Percentiles rank a stretch among this genome's conserved stretches.
phyloP scores from a whole-genome alignment of 2,888 invertebrate species.

The Aphodius sticticus region DNA sequence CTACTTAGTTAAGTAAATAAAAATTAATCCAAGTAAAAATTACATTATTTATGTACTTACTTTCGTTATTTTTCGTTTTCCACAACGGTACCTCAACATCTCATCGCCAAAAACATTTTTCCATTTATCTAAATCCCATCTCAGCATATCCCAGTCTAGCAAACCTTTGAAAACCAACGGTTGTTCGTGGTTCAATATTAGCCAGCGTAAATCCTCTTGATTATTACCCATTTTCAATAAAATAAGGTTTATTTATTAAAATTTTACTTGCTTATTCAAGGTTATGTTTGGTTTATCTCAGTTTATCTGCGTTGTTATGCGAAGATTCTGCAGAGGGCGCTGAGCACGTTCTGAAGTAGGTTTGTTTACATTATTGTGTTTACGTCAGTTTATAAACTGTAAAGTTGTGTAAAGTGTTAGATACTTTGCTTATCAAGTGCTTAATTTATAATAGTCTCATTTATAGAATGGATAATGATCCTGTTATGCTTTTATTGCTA shows the following conservation, averaged over 20 bases:
- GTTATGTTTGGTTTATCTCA: neutral
- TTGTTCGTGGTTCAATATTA: constrained; percentile 45
- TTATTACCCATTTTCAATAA: neutral
- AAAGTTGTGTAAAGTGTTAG: no score
- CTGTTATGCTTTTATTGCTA: no score
- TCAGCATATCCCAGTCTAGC: constrained; percentile 66
- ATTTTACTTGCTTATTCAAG: neutral
- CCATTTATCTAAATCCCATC: constrained; percentile 71
- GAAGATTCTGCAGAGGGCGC: no score
- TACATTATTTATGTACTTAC: constrained; percentile 46
- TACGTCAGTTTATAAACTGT: no score
- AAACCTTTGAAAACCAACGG: constrained; percentile 66
- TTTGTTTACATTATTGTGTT: neutral
- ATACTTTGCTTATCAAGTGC: no score
- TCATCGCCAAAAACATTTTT: constrained; percentile 64
- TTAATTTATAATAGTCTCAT: no score
- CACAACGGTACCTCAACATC: constrained; percentile 66
- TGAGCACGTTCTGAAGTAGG: neutral
- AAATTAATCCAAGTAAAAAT: neutral
- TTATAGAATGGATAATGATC: no score
- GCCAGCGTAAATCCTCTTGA: constrained; percentile 19
- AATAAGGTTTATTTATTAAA: neutral
- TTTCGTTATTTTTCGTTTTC: constrained; percentile 55
- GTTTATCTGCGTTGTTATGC: neutral
- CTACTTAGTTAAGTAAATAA: no score